A percentile compares a stretch with the other conserved stretches of the same genome.
These are phyloP conservation scores for Anorthoa munda DNA, from an alignment of 2,888 invertebrate species.

Conservation along the genomic window DNA sequence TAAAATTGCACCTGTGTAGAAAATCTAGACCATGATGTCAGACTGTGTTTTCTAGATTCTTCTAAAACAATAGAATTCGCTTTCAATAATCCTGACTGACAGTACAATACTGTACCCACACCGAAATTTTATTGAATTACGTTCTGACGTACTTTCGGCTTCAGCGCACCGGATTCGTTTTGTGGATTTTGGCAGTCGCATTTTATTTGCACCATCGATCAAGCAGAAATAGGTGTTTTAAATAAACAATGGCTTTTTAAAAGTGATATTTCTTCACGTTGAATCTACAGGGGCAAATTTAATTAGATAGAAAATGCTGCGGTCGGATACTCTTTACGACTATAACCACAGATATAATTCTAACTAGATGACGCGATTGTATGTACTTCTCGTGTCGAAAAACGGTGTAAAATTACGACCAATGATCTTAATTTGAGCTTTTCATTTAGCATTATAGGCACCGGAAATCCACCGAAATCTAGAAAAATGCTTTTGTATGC, in stretches of 20 bases:
- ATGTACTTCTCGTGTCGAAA: too few species aligned
- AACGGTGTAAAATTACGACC: too few species aligned
- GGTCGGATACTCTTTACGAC: too few species aligned
- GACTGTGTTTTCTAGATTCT: background rate
- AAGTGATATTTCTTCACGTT: conserved; percentile 22
- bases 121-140: conserved; percentile 4
- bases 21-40: too few species aligned
- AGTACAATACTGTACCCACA: background rate
- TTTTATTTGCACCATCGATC: conserved; percentile 42
- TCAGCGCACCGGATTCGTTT: conserved; percentile 14
- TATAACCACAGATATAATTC: too few species aligned
- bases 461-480: too few species aligned
- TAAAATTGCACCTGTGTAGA: too few species aligned
- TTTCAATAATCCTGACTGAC: conserved; percentile 1
- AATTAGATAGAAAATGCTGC: too few species aligned
- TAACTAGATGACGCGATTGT: too few species aligned
- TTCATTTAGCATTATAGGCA: too few species aligned
- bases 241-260: conserved; percentile 32
- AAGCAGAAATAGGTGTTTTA: conserved; percentile 22
- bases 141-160: conserved; percentile 23
- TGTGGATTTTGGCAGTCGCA: conserved; percentile 61
- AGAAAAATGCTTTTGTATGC: too few species aligned
- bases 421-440: too few species aligned
- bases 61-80: conserved; percentile 10
- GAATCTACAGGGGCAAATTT: background rate